Conservation (phyloP, 1,140 invertebrate genomes). For the Galleria mellonella region DNA sequence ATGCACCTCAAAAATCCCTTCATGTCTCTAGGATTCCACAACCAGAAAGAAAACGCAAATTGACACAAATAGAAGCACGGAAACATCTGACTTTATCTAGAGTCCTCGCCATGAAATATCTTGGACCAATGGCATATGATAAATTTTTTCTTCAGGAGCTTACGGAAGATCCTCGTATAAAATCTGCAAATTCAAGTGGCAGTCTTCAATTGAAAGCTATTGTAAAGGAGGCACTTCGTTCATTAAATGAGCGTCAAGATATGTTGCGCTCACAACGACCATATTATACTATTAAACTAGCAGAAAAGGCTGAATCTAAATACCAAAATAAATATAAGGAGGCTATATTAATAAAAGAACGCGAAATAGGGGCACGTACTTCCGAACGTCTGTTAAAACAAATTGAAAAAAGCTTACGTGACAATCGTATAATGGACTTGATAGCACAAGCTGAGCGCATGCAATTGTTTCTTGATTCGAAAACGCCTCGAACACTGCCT, state of each 20-base stretch:
- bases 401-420: constrained; percentile 59
- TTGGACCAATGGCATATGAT: constrained; percentile 74
- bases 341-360: constrained; percentile 54
- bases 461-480: constrained; percentile 53
- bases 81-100: constrained; percentile 65
- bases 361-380: constrained; percentile 55
- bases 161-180: constrained; percentile 51
- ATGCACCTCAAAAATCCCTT: constrained; percentile 34
- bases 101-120: constrained; percentile 73
- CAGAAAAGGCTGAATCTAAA: constrained; percentile 67
- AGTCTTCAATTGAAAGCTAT: constrained; percentile 53
- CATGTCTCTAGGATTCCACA: constrained; percentile 56
- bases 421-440: constrained; percentile 53
- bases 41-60: constrained; percentile 39
- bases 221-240: constrained; percentile 61
- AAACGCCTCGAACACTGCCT: constrained; percentile 50
- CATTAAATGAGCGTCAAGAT: constrained; percentile 67
- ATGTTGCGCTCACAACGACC: constrained; percentile 70
- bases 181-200: constrained; percentile 66
- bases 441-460: constrained; percentile 55
- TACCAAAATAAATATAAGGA: constrained; percentile 63
- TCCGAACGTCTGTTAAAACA: constrained; percentile 61
- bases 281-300: constrained; percentile 74
- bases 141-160: constrained; percentile 72
- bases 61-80: constrained; percentile 64